Conservation (phyloP, 2,797 vertebrate species). For the Huso huso region DNA sequence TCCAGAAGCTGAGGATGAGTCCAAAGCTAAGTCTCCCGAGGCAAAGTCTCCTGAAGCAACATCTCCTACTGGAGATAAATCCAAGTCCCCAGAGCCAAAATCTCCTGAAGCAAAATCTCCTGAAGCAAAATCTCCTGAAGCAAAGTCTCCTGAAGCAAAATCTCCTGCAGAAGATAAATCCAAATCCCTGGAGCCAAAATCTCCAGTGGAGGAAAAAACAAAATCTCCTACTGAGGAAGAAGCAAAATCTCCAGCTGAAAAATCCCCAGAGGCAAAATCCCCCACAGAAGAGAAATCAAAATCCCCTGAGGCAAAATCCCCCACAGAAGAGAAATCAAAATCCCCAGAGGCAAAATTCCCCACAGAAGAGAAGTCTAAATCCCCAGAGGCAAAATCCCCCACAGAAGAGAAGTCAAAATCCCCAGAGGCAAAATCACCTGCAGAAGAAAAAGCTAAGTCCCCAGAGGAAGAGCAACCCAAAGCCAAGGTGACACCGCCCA, state of each 20-base stretch:
- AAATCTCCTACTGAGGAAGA: constrained; percentile 11
- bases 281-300: background rate
- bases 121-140: constrained; percentile 35
- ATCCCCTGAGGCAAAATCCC: constrained; percentile 14
- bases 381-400: constrained; percentile 27
- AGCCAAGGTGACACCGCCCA: constrained; percentile 19
- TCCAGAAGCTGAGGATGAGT: constrained; percentile 27
- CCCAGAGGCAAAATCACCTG: constrained; percentile 15
- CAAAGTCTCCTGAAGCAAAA: constrained; percentile 43
- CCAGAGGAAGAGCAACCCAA: constrained; percentile 46
- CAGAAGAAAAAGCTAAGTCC: constrained; percentile 20
- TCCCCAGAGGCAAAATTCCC: constrained; percentile 20
- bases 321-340: constrained; percentile 4
- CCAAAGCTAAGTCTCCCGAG: constrained; percentile 41
- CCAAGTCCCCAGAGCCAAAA: constrained; percentile 22
- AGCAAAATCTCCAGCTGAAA: constrained; percentile 30
- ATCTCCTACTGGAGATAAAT: constrained; percentile 12
- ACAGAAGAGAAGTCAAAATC: background rate
- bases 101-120: constrained; percentile 35
- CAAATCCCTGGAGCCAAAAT: constrained; percentile 20
- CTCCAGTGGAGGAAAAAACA: constrained; percentile 1
- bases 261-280: constrained; percentile 6
- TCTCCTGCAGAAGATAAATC: constrained; percentile 29
- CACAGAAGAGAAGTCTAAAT: constrained; percentile 8
- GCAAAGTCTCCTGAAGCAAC: constrained; percentile 34